Percentiles rank a stretch among this genome's conserved stretches.
These are phyloP conservation scores for Oenanthe melanoleuca DNA, from an alignment of 2,113 vertebrate species.

Conservation along the genomic window DNA sequence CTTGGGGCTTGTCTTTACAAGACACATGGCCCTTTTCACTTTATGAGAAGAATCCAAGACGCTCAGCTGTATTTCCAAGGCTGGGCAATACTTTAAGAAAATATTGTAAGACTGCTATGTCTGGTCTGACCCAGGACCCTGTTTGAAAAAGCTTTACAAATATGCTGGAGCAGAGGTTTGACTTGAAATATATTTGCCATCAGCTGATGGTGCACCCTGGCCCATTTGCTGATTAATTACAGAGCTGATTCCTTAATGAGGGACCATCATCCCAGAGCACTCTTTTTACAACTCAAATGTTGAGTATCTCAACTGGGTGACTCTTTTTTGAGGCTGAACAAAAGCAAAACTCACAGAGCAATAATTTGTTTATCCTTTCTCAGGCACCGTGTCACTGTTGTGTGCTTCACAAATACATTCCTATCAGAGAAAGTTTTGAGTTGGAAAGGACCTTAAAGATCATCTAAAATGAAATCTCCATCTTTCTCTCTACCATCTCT, in stretches of 20 bases:
- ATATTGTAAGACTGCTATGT: not conserved
- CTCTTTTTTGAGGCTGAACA: not conserved
- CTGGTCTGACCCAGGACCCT: not conserved
- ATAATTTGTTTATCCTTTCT: not conserved
- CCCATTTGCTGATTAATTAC: not conserved
- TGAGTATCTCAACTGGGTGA: not conserved
- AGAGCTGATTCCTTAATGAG: not conserved
- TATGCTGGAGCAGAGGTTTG: not conserved
- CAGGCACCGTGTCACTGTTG: fast-evolving
- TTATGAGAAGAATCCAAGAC: conserved; percentile 59
- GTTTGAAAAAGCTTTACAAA: not conserved
- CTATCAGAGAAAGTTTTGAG: not conserved
- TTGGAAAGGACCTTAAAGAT: not conserved
- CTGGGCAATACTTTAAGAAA: conserved; percentile 49
- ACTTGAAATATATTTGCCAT: not conserved
- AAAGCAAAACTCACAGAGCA: not conserved
- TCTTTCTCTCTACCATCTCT: not conserved
- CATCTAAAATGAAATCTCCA: not conserved
- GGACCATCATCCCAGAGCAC: not conserved
- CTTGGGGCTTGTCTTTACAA: conserved; percentile 63
- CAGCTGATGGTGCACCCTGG: not conserved
- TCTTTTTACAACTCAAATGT: not conserved
- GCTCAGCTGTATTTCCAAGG: conserved; percentile 53
- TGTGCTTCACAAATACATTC: not conserved
- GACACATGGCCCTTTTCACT: conserved; percentile 60